Conservation (phyloP, 2,113 vertebrate species). For the Acanthisitta chloris region DNA sequence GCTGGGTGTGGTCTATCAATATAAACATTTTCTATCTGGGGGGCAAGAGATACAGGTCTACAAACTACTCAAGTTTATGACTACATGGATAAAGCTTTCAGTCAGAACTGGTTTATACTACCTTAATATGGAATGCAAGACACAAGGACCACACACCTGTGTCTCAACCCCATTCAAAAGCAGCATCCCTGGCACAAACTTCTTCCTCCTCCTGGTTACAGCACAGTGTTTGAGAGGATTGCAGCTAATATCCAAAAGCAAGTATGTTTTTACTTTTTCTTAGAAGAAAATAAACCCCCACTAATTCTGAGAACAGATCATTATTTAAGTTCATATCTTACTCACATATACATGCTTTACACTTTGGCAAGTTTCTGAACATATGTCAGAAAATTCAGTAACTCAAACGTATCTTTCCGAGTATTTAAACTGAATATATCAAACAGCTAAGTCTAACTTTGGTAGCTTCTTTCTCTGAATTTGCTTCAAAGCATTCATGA, state of each 20-base stretch:
- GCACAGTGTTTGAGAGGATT: neutral
- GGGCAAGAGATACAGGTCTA: neutral
- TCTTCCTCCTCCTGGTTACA: neutral
- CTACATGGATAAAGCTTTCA: neutral
- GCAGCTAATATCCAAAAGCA: neutral
- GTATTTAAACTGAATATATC: neutral
- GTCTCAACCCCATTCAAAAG: neutral
- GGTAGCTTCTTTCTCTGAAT: neutral
- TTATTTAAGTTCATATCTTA: neutral
- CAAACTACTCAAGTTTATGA: neutral
- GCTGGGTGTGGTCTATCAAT: neutral
- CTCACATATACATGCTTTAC: neutral
- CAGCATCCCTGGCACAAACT: neutral
- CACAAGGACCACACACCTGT: neutral
- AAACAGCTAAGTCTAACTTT: neutral
- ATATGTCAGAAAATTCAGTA: neutral
- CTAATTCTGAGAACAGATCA: neutral
- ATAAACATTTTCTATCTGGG: neutral
- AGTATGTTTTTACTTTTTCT: neutral
- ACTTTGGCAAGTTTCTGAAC: neutral
- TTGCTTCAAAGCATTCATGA: neutral
- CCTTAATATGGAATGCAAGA: neutral
- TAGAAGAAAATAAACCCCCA: rapidly evolving
- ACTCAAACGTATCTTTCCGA: neutral
- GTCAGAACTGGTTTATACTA: neutral